Percentiles rank a stretch among this genome's conserved stretches.
These are phyloP conservation scores for Scalopus aquaticus DNA, from an alignment of 2,113 vertebrate species.

Conservation along the genomic window DNA sequence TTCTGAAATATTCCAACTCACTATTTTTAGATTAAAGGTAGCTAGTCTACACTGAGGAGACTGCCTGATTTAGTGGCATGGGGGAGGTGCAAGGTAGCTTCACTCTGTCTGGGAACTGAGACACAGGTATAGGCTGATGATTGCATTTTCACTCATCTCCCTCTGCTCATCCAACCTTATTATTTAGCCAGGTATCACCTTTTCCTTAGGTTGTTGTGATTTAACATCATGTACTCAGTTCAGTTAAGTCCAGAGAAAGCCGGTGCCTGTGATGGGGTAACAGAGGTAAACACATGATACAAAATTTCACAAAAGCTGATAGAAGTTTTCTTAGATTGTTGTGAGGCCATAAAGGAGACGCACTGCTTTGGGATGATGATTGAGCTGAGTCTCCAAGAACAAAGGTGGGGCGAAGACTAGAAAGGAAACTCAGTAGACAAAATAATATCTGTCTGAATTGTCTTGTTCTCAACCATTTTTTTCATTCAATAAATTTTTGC, in stretches of 20 bases:
- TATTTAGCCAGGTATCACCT: not conserved
- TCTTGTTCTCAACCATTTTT: not conserved
- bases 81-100: not conserved
- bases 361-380: not conserved
- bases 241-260: not conserved
- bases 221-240: not conserved
- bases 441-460: not conserved
- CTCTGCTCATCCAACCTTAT: not conserved
- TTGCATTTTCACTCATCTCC: not conserved
- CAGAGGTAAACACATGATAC: not conserved
- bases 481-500: not conserved
- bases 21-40: not conserved
- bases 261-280: not conserved
- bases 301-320: not conserved
- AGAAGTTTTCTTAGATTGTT: not conserved
- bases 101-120: not conserved
- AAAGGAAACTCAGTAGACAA: not conserved
- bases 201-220: not conserved
- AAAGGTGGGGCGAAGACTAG: not conserved
- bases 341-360: not conserved
- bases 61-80: not conserved
- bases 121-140: not conserved
- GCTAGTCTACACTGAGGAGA: not conserved
- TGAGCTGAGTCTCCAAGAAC: not conserved
- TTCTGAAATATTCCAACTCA: not conserved